Percentiles rank a stretch among this genome's conserved stretches.
Evolutionary conservation across 2,888 invertebrate genomes (phyloP).

Genomic region (Amphiduros pacificus): DNA sequence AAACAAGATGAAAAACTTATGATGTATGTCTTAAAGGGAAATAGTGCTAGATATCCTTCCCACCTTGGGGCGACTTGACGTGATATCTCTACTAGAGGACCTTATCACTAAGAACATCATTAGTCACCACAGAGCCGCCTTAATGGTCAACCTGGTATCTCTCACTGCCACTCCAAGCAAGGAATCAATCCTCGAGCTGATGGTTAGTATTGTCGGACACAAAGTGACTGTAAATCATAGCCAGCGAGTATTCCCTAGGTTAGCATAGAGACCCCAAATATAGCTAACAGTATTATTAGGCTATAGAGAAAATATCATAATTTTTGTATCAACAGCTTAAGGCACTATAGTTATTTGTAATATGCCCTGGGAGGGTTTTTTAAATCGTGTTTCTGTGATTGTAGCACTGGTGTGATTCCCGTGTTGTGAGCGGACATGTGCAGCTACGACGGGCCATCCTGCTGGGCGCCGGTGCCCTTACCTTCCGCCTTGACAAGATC

Average conservation of each 20-base stretch:
- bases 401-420: too few species aligned
- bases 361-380: too few species aligned
- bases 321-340: too few species aligned
- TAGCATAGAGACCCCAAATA: too few species aligned
- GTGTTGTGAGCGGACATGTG: background rate
- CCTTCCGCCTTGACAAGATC: constrained; percentile 26
- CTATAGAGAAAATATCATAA: too few species aligned
- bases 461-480: constrained; percentile 34
- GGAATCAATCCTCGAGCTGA: constrained; percentile 44
- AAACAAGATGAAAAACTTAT: too few species aligned
- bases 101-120: constrained; percentile 25
- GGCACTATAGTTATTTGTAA: too few species aligned
- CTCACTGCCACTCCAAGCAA: constrained; percentile 53
- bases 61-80: constrained; percentile 45
- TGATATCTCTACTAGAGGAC: constrained; percentile 30
- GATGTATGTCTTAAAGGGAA: constrained; percentile 45
- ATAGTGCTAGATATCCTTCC: constrained; percentile 47
- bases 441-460: background rate
- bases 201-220: too few species aligned
- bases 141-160: constrained; percentile 30
- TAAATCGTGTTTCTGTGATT: too few species aligned
- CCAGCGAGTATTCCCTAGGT: too few species aligned
- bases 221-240: too few species aligned
- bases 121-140: constrained; percentile 17
- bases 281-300: too few species aligned